These are phyloP conservation scores for Arothron firmamentum DNA, from an alignment of 2,113 vertebrate genomes.

Conservation along the genomic window DNA sequence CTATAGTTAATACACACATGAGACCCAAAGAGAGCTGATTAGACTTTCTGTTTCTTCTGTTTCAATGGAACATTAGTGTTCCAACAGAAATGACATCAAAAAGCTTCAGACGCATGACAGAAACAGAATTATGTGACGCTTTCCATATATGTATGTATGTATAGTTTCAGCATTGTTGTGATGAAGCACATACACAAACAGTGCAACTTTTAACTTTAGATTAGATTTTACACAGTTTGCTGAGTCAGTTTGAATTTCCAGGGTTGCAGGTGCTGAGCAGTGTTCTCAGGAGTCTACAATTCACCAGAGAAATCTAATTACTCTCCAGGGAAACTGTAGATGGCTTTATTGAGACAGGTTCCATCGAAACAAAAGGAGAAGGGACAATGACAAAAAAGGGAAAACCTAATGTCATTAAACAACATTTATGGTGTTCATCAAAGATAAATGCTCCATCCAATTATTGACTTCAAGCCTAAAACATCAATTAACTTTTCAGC, in stretches of 20 bases:
- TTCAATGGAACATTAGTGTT: conserved; percentile 1
- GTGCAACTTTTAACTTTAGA: background rate
- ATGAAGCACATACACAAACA: no score
- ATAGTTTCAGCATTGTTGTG: no score
- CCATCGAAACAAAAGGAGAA: conserved; percentile 23
- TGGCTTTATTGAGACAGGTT: conserved; percentile 20
- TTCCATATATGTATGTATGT: no score
- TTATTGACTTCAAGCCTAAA: no score
- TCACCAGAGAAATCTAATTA: conserved; percentile 56
- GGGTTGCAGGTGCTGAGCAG: conserved; percentile 28
- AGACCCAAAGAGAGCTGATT: background rate
- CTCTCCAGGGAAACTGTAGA: conserved; percentile 40
- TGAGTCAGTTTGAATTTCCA: conserved; percentile 45
- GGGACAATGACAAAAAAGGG: background rate
- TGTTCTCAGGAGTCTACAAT: conserved; percentile 62
- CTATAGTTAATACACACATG: conserved; percentile 5
- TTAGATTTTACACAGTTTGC: conserved; percentile 48
- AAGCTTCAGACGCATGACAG: background rate
- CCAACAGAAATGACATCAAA: conserved; percentile 1
- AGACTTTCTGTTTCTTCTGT: conserved; percentile 7
- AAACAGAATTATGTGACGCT: background rate
- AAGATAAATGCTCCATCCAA: no score
- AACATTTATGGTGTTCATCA: no score
- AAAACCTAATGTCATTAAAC: background rate
- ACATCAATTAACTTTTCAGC: no score